These are phyloP conservation scores for Drosophila sulfurigaster DNA, from an alignment of 1,140 invertebrate species.

Conservation along the genomic window DNA sequence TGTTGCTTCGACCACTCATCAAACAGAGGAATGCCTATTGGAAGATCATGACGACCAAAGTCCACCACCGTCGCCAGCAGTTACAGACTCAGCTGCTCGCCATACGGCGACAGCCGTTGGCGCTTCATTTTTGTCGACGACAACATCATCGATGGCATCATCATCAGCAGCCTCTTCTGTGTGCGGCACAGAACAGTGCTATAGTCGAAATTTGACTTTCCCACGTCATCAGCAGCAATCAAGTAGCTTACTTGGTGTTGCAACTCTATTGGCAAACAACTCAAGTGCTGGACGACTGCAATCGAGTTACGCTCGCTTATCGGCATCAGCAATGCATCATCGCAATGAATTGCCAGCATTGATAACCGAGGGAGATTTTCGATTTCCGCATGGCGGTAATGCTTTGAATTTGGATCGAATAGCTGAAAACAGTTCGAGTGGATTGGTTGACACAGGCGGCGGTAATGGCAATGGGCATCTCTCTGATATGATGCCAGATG, in stretches of 20 bases:
- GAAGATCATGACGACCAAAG: slow-evolving; percentile 74
- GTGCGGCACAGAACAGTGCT: slow-evolving; percentile 75
- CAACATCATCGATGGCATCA: slow-evolving; percentile 59
- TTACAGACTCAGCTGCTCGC: slow-evolving; percentile 60
- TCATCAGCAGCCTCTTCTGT: slow-evolving; percentile 71
- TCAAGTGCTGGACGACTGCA: slow-evolving; percentile 52
- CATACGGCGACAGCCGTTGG: slow-evolving; percentile 50
- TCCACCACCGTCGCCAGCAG: slow-evolving; percentile 79
- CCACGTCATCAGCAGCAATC: slow-evolving; percentile 85
- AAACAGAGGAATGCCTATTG: slow-evolving; percentile 53
- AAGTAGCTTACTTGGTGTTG: slow-evolving; percentile 67
- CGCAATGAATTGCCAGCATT: slow-evolving; percentile 87
- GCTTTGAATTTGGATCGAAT: slow-evolving; percentile 61
- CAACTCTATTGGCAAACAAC: slow-evolving; percentile 47
- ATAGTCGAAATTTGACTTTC: slow-evolving; percentile 87
- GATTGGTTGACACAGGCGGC: slow-evolving; percentile 62
- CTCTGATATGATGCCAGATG: slow-evolving; percentile 94
- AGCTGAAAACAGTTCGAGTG: slow-evolving; percentile 61
- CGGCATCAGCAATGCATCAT: slow-evolving; percentile 66
- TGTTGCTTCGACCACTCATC: slow-evolving; percentile 34
- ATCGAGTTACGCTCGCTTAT: slow-evolving; percentile 69
- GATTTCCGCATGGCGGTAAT: slow-evolving; percentile 74
- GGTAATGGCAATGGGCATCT: slow-evolving; percentile 87
- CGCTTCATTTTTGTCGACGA: slow-evolving; percentile 65
- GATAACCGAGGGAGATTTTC: slow-evolving; percentile 87